phyloP scores from a whole-genome alignment of 2,888 invertebrate genomes.

The Stegophylla sp. region DNA sequence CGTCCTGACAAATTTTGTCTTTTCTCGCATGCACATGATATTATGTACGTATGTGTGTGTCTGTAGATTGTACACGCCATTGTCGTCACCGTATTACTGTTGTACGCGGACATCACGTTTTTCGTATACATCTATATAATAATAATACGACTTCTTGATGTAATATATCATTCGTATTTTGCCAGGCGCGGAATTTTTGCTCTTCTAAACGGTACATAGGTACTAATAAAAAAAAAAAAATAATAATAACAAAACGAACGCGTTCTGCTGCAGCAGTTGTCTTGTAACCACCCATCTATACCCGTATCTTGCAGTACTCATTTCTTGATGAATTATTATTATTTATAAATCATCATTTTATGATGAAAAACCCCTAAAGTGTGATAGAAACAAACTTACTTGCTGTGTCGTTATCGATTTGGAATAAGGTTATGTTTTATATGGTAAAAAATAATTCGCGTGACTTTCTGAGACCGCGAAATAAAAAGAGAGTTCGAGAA shows the following conservation, averaged over 20 bases:
- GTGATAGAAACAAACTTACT: too few species aligned
- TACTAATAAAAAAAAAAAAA: conserved; percentile 8
- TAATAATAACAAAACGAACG: not conserved
- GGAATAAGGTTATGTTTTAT: too few species aligned
- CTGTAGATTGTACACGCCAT: not conserved
- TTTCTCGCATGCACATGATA: not conserved
- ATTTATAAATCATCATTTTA: too few species aligned
- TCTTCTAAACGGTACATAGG: conserved; percentile 1
- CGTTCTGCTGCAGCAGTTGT: too few species aligned
- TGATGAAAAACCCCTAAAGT: too few species aligned
- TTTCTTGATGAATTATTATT: too few species aligned
- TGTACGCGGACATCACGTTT: not conserved
- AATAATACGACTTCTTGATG: not conserved
- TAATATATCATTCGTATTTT: conserved; percentile 2
- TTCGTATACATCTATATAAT: not conserved
- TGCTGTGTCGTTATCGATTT: too few species aligned
- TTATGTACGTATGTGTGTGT: not conserved
- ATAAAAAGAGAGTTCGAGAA: not conserved
- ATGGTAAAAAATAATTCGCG: not conserved
- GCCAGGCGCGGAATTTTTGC: not conserved
- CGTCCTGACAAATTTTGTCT: conserved; percentile 34
- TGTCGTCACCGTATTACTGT: not conserved
- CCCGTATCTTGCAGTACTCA: too few species aligned
- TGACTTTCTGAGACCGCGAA: not conserved
- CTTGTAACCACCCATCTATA: too few species aligned